Evolutionary conservation across 2,888 invertebrate species (phyloP).

Genomic region (Acronicta alni): DNA sequence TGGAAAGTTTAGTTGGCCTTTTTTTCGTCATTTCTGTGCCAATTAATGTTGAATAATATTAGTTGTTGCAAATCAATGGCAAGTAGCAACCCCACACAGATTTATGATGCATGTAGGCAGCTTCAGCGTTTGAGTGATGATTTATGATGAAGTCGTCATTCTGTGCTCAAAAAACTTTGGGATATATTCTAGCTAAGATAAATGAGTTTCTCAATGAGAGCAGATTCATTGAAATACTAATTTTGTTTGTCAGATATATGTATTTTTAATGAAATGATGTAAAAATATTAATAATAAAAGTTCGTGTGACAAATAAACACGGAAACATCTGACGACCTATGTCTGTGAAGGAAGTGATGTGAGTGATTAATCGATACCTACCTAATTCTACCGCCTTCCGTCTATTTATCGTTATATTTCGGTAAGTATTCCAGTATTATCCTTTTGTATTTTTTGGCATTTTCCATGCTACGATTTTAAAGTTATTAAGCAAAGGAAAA

Average conservation of each 20-base stretch:
- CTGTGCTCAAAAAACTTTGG: not conserved
- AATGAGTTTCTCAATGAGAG: not conserved
- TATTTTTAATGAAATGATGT: no score
- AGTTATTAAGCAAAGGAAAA: no score
- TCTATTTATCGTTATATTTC: not conserved
- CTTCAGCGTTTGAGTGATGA: not conserved
- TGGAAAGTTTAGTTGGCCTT: not conserved
- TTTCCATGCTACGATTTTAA: no score
- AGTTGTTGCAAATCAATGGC: no score
- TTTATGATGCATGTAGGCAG: no score
- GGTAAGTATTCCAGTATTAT: no score
- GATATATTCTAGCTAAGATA: not conserved
- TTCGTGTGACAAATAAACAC: not conserved
- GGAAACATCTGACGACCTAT: no score
- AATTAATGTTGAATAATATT: not conserved
- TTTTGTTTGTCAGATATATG: not conserved
- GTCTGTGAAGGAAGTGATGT: constrained; percentile 29
- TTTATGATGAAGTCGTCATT: not conserved
- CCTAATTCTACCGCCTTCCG: constrained; percentile 20
- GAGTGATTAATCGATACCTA: constrained; percentile 31
- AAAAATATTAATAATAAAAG: not conserved
- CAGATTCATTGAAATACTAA: not conserved
- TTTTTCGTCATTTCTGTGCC: not conserved
- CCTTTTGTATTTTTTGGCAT: no score
- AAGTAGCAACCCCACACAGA: no score